Conservation (phyloP, 2,113 vertebrate species). For the Brevimyrus niger region DNA sequence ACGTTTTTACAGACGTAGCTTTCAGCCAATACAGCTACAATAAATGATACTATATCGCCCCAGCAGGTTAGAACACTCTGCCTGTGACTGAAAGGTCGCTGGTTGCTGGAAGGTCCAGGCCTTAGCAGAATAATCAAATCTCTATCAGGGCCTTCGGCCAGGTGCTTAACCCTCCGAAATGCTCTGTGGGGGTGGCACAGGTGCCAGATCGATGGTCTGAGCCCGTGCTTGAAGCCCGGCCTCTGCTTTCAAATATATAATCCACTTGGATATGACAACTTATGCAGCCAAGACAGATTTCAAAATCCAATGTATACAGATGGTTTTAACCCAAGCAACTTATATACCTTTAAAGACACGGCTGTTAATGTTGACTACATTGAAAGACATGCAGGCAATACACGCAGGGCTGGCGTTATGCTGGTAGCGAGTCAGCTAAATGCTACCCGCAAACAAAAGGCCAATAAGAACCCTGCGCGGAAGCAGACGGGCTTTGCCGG, state of each 20-base stretch:
- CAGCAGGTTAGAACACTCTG: neutral
- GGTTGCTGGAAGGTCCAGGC: neutral
- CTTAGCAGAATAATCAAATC: neutral
- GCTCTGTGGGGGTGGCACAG: neutral
- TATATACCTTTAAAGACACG: neutral
- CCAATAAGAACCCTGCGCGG: neutral
- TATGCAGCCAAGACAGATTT: neutral
- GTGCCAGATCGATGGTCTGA: neutral
- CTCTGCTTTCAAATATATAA: no score
- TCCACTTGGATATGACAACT: no score
- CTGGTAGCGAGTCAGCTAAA: neutral
- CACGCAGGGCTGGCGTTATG: neutral
- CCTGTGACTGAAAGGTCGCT: neutral
- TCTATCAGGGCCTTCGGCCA: neutral
- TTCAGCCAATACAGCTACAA: neutral
- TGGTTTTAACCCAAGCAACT: neutral
- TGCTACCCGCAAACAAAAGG: neutral
- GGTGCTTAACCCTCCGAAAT: neutral
- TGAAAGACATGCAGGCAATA: neutral
- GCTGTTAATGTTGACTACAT: neutral
- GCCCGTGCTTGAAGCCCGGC: neutral
- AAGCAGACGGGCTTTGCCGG: neutral
- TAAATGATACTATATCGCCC: neutral
- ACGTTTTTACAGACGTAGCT: neutral
- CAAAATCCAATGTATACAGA: neutral